Evolutionary conservation across 1,140 invertebrate genomes (phyloP), one percentile per base, ranked within the genome.

Genomic region (Zeugodacus cucurbitae): DNA sequence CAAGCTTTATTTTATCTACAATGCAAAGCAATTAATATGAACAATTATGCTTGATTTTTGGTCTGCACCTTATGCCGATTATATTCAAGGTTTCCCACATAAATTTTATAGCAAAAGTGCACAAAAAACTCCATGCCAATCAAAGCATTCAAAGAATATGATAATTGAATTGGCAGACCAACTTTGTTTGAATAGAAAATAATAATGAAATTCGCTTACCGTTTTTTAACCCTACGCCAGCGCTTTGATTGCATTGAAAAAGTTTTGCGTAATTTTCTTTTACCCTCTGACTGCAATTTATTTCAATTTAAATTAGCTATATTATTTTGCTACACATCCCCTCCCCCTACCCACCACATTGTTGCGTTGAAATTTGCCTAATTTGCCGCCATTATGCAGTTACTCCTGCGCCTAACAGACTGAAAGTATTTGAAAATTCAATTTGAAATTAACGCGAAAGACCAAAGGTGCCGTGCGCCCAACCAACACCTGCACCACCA

Each of bases 401-500:
- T 82, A 29, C 41, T 82, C 20, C 41, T 48, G 41, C 74, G 74
- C 74, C n/a, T 82, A 82, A 82, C 74, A 82, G 74, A 44, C 37
- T 82, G 74, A 82, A 82, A 82, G 41, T 82, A 82, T 82, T 82
- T 82, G 74, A 48, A 82, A 82, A 82, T 82, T 82, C 74, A 82
- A 82, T 82, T 82, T 82, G 74, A 82, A 82, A 82, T 82, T 82
- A 48, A 82, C 41, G 74, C 74, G 41, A 44, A 82, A 20, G 44
- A 48, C 74, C 74, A 82, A 48, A 82, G 74, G 74, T 82, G 41
- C 74, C 74, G 44, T 48, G 7, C 41, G 17, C 20, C 44, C 41
- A 41, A 48, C 74, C 22, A 26, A 22, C 44, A n/a, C 7, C 70
- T 0, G 6, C 29, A 37, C n/a, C 74, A 62, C 5, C 58, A 62